A percentile compares a stretch with the other conserved stretches of the same genome.
phyloP scores from a whole-genome alignment of 2,797 vertebrate genomes.

The Sarcoramphus papa region DNA sequence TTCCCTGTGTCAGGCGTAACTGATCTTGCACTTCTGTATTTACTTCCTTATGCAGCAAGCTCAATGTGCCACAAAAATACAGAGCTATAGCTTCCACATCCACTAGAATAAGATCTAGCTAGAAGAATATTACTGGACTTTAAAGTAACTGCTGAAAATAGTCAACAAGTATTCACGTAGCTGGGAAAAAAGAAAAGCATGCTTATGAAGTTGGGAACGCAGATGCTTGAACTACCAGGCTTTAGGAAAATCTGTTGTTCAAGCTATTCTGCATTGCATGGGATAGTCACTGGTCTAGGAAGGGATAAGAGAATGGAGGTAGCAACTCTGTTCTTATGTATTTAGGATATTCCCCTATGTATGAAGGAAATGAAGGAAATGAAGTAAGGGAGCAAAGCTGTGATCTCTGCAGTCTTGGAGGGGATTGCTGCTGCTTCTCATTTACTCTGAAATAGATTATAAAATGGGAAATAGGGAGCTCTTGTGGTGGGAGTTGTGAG shows the following conservation, averaged over 20 bases:
- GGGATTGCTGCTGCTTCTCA: background rate
- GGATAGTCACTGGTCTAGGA: background rate
- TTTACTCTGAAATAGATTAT: background rate
- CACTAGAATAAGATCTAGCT: background rate
- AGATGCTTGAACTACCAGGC: background rate
- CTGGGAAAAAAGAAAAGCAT: background rate
- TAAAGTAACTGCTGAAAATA: background rate
- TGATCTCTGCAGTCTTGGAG: background rate
- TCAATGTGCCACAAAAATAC: background rate
- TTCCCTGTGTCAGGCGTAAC: background rate
- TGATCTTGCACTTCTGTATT: background rate
- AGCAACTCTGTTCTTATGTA: background rate
- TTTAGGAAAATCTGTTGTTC: background rate
- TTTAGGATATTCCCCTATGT: background rate
- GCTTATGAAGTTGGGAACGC: background rate
- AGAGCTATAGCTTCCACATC: background rate
- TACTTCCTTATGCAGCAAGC: background rate
- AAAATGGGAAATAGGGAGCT: background rate
- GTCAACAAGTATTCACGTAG: background rate
- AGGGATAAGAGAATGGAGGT: background rate
- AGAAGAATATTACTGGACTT: background rate
- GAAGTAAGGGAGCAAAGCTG: background rate
- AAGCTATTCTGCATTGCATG: background rate
- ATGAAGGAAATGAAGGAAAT: background rate
- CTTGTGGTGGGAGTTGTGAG: accelerated